Conservation (phyloP, 2,888 invertebrate genomes). For the Xiphydria camelus region DNA sequence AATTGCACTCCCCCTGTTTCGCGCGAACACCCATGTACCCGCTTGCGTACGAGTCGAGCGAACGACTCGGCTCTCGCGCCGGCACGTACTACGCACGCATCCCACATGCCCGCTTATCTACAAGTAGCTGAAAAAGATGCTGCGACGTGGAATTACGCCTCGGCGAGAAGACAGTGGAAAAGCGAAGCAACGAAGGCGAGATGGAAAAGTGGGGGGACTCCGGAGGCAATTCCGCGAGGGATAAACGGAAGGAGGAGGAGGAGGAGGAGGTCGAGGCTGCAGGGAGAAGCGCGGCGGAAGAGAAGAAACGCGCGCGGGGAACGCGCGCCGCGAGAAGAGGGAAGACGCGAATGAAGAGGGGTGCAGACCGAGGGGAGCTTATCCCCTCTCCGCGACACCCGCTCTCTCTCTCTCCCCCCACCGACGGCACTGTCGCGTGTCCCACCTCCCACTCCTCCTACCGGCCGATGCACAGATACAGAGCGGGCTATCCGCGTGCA, state of each 20-base stretch:
- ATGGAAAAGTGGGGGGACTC: conserved; percentile 17
- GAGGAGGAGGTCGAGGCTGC: too few species aligned
- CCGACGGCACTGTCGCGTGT: conserved; percentile 51
- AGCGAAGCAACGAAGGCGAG: neutral
- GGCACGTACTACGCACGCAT: too few species aligned
- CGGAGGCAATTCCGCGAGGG: conserved; percentile 21
- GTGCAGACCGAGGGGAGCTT: conserved; percentile 14
- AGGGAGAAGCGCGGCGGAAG: too few species aligned
- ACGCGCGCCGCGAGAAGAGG: neutral
- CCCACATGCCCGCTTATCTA: too few species aligned
- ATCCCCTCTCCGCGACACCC: conserved; percentile 21
- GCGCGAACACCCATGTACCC: too few species aligned
- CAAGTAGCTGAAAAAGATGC: too few species aligned
- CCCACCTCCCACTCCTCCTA: conserved; percentile 53
- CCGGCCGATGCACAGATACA: conserved; percentile 20
- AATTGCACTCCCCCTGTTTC: too few species aligned
- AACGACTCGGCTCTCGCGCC: too few species aligned
- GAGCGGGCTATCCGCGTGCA: conserved; percentile 6
- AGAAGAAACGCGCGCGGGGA: too few species aligned
- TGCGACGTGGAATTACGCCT: too few species aligned
- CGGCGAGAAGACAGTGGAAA: conserved; percentile 8
- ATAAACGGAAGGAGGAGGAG: too few species aligned
- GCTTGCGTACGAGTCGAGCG: too few species aligned
- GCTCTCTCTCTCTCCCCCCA: conserved; percentile 40
- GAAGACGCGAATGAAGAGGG: neutral